Evolutionary conservation across 2,113 vertebrate species (phyloP).

Genomic region (Osmerus eperlanus): DNA sequence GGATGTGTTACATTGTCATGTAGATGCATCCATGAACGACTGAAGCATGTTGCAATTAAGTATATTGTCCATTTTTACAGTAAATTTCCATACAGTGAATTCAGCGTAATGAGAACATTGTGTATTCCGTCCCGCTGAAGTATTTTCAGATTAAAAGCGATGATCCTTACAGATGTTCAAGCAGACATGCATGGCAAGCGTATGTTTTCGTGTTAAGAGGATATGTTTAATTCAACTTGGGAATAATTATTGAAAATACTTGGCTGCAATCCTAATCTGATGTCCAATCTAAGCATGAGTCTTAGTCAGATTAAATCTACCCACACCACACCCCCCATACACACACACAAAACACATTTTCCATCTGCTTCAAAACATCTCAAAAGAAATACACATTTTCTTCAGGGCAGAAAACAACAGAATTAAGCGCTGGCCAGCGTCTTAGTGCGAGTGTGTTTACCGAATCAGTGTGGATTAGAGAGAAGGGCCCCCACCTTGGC

Average conservation of each 20-base stretch:
- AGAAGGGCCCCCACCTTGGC: slow-evolving; percentile 42
- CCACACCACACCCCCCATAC: slow-evolving; percentile 16
- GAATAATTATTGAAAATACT: slow-evolving; percentile 75
- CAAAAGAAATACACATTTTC: slow-evolving; percentile 71
- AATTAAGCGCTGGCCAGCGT: slow-evolving; percentile 47
- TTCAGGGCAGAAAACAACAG: slow-evolving; percentile 57
- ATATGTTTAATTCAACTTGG: slow-evolving; percentile 69
- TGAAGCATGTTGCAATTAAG: background rate
- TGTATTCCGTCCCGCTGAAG: slow-evolving; percentile 31
- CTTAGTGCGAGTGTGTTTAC: slow-evolving; percentile 58
- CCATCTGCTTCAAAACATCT: slow-evolving; percentile 73
- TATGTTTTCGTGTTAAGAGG: slow-evolving; percentile 71
- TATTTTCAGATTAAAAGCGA: slow-evolving; percentile 62
- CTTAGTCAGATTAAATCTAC: slow-evolving; percentile 74
- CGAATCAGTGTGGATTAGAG: slow-evolving; percentile 56
- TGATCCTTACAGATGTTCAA: slow-evolving; percentile 59
- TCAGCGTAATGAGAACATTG: too few relatives aligned
- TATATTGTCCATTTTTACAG: background rate
- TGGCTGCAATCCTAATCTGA: slow-evolving; percentile 70
- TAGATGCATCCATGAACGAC: background rate
- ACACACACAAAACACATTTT: slow-evolving; percentile 14
- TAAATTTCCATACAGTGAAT: slow-evolving; percentile 25
- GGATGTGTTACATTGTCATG: too few relatives aligned
- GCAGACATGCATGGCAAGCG: slow-evolving; percentile 50
- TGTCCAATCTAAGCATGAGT: slow-evolving; percentile 70